Conservation (phyloP, 2,888 invertebrate species). For the Rhabditophanes sp. region DNA sequence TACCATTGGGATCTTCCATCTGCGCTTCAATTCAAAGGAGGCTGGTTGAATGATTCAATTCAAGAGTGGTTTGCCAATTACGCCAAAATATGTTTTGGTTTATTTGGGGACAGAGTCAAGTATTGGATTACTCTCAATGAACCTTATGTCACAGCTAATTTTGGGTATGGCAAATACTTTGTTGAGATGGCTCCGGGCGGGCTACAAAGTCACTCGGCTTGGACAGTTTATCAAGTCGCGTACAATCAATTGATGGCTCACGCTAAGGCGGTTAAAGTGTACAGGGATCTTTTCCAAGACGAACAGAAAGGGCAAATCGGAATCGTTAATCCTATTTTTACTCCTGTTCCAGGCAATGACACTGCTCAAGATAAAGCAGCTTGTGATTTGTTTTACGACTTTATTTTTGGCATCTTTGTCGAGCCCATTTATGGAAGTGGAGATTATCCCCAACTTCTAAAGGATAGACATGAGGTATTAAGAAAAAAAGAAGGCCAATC, state of each 20-base stretch:
- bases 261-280: constrained; percentile 54
- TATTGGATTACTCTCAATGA: constrained; percentile 64
- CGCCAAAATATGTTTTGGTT: constrained; percentile 41
- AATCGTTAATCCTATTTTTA: constrained; percentile 8
- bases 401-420: constrained; percentile 13
- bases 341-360: not conserved
- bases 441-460: constrained; percentile 9
- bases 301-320: constrained; percentile 15
- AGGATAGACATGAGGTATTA: constrained; percentile 10
- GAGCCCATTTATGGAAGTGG: constrained; percentile 12
- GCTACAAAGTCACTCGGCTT: constrained; percentile 4
- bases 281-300: constrained; percentile 51
- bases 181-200: constrained; percentile 11
- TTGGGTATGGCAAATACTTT: constrained; percentile 7
- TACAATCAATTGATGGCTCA: constrained; percentile 57
- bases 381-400: constrained; percentile 7
- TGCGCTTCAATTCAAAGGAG: constrained; percentile 46
- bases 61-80: constrained; percentile 44
- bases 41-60: constrained; percentile 38
- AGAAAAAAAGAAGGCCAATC: constrained; percentile 24
- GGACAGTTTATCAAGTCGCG: constrained; percentile 50
- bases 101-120: constrained; percentile 42
- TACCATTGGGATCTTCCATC: constrained; percentile 44
- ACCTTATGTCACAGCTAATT: constrained; percentile 51
- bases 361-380: constrained; percentile 6